Percentiles rank a stretch among this genome's conserved stretches.
These are phyloP conservation scores for Molossus alvarezi DNA, from an alignment of 2,797 vertebrate genomes.

Conservation along the genomic window DNA sequence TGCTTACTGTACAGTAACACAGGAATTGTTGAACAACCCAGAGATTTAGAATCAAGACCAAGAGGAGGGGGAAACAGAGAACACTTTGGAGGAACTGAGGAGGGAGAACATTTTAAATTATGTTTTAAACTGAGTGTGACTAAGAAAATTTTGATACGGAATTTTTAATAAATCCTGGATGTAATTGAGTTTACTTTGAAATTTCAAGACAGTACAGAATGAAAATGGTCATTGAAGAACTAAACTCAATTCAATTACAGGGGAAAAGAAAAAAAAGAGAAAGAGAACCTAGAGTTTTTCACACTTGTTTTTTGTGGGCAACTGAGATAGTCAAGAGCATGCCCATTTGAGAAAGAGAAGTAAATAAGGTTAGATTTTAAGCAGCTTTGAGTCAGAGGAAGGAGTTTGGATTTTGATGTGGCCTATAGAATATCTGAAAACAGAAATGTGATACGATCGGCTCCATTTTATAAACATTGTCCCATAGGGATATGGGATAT, in stretches of 20 bases:
- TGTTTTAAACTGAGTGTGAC: conserved; percentile 16
- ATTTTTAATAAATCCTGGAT: neutral
- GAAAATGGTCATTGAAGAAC: neutral
- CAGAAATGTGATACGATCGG: neutral
- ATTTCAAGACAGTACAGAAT: neutral
- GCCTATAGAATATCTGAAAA: neutral
- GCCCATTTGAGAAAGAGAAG: neutral
- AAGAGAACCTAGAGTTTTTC: neutral
- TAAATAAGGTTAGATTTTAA: neutral
- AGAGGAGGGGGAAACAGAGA: neutral
- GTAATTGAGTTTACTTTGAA: conserved; percentile 12
- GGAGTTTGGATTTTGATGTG: neutral
- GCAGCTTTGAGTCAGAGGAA: neutral
- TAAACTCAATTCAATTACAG: neutral
- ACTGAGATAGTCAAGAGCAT: neutral
- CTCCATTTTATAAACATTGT: conserved; percentile 22
- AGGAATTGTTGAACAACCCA: neutral
- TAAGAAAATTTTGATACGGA: neutral
- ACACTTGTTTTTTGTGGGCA: neutral
- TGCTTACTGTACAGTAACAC: neutral
- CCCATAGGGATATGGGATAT: neutral
- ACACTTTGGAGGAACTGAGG: neutral
- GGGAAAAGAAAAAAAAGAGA: no score
- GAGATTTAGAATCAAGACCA: neutral
- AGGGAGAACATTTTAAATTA: neutral